Percentiles rank a stretch among this genome's conserved stretches.
These are phyloP conservation scores for Drosophila mauritiana DNA, from an alignment of 1,140 invertebrate species.

Conservation along the genomic window DNA sequence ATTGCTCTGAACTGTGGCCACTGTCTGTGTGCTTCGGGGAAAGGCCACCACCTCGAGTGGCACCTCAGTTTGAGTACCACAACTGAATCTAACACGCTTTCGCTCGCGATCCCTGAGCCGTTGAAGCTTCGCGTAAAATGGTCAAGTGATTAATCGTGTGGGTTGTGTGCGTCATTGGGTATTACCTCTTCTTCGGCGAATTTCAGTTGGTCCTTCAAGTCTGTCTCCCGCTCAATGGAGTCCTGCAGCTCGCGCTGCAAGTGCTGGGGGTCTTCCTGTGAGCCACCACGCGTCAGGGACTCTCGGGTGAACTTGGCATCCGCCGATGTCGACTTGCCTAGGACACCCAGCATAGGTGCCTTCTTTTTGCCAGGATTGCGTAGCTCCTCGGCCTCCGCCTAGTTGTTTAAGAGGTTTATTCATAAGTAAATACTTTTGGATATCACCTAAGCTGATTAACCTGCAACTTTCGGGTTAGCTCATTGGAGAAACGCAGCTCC, in stretches of 20 bases:
- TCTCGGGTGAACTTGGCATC: constrained; percentile 89
- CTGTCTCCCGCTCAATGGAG: constrained; percentile 95
- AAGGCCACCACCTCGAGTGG: constrained; percentile 49
- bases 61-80: constrained; percentile 72
- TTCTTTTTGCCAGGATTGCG: constrained; percentile 87
- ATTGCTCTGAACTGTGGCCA: constrained; percentile 1
- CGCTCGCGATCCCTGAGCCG: constrained; percentile 31
- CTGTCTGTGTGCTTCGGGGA: constrained; percentile 72
- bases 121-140: constrained; percentile 51
- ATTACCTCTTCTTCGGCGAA: constrained; percentile 95
- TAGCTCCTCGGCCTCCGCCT: constrained; percentile 86
- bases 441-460: constrained; percentile 30
- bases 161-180: too few relatives aligned
- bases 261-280: constrained; percentile 91
- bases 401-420: not conserved
- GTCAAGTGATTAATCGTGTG: constrained; percentile 32
- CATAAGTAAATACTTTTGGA: not conserved
- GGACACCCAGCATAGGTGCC: constrained; percentile 86
- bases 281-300: constrained; percentile 89
- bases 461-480: constrained; percentile 87
- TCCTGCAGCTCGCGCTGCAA: constrained; percentile 94
- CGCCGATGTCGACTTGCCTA: constrained; percentile 86
- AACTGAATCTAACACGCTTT: constrained; percentile 57
- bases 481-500: constrained; percentile 93
- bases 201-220: constrained; percentile 94